Base-by-base conservation (phyloP, 2,113 vertebrate genomes). In the Marcusenius ussheri region DNA sequence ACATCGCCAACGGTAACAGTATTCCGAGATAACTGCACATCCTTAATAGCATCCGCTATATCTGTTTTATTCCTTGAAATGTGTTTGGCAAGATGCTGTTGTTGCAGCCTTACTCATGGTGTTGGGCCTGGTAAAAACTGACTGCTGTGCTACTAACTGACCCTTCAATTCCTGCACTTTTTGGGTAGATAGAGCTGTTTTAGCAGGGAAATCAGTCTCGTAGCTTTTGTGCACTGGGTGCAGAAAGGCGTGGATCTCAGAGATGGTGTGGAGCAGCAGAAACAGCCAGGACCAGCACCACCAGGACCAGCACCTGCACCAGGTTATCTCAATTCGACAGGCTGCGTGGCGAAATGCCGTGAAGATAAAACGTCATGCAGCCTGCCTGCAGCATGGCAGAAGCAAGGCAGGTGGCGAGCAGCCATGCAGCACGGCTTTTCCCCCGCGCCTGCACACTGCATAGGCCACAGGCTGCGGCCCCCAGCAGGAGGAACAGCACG, bases 281-380 rank as follows among this genome's bases (percentile, higher is more conserved):
- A 49, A 10, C 47, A 49, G 47, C 47, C 47, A 49, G 47, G 10
- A n/a, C 46, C 46, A 47, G 46, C 46, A 1, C 47, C 88, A 97
- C 97, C 93, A 99, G 95, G 21, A 98, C 96, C 58, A 99, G 96
- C 49, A 98, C 97, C 93, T 98, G 94, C 0, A 97, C 96, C 13
- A 98, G 97, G 35, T 99, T 97, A 35, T 96, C 96, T 98, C 98
- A 99, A 53, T 95, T 93, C 0, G 98, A 97, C 51, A 92, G 95
- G 31, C 93, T 95, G 21, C 98, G 93, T 94, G 95, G 95, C 0
- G 91, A 85, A 0, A 98, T 98, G 45, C 97, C 97, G 0, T 97
- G 98, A 46, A 99, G 96, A 89, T 99, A 98, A 96, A 99, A 98
- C 91, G 97, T 97, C 94, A 98, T 95, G 98, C 98, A 99, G 91